Conservation (phyloP, 2,113 vertebrate species). For the Ariopsis seemanni region DNA sequence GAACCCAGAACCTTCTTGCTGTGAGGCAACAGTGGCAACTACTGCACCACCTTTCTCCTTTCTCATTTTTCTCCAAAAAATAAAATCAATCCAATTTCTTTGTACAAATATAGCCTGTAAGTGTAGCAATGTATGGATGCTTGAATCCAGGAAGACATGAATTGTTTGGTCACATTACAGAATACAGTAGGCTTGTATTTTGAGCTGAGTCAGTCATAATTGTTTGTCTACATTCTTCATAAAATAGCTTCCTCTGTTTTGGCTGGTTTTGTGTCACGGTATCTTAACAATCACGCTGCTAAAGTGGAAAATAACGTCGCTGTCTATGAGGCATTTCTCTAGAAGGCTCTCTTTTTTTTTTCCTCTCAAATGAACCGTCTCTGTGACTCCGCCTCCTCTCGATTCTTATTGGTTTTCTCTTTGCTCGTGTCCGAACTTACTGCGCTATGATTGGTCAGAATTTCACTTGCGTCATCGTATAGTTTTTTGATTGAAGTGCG, state of each 20-base stretch:
- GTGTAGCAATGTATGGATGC: background rate
- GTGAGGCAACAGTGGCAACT: no score
- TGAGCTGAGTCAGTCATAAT: slow-evolving; percentile 5
- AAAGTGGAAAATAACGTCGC: background rate
- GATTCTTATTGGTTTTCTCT: slow-evolving; percentile 14
- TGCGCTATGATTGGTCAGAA: slow-evolving; percentile 14
- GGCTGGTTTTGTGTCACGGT: background rate
- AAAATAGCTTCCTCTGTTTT: slow-evolving; percentile 16
- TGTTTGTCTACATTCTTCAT: slow-evolving; percentile 32
- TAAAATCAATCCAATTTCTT: background rate
- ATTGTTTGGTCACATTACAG: background rate
- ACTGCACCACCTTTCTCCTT: background rate
- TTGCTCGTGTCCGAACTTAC: background rate
- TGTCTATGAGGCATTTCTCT: background rate
- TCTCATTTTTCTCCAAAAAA: background rate
- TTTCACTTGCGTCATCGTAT: background rate
- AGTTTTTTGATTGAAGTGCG: slow-evolving; percentile 4
- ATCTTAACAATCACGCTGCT: slow-evolving; percentile 12
- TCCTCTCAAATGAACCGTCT: background rate
- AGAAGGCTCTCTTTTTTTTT: background rate
- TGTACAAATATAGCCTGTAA: background rate
- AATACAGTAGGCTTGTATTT: background rate
- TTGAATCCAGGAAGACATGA: background rate
- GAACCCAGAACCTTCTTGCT: no score
- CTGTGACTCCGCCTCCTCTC: background rate